Evolutionary conservation across 2,797 vertebrate genomes (phyloP), one percentile per base, ranked within the genome.

Genomic region (Chromis chromis): DNA sequence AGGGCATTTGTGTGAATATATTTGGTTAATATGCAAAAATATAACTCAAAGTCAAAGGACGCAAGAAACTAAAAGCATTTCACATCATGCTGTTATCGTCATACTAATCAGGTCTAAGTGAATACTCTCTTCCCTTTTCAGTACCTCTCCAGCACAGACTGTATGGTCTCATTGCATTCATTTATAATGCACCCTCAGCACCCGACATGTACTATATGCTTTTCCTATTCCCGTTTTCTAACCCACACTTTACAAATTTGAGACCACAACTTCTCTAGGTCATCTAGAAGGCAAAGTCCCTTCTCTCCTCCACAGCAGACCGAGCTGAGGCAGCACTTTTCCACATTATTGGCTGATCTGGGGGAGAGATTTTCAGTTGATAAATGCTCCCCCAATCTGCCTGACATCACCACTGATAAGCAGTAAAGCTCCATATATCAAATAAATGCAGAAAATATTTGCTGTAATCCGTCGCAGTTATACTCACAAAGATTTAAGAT

Each of bases 301-400:
- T n/a, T 49, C 58, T 54, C 55, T 72, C 28, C 22, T 17, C 16
- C 40, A 39, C 69, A 62, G 65, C 70, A 70, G 65, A 36, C 60
- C 53, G 40, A 66, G 78, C 82, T 76, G 78, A 86, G 55, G 49
- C 78, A 82, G 85, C 86, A 79, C 71, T 73, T 86, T 70, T 49
- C 39, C 59, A 73, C 70, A 69, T 70, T 74, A 80, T 76, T 65
- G 58, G 57, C 73, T 59, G 60, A 61, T 71, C 49, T 40, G 70
- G 50, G 49, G 39, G 27, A 36, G 40, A 42, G 42, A 3, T 49
- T 82, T 59, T 57, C 19, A 54, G 12, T 17, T 49, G 36, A 75
- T 76, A 64, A 76, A 82, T 66, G 64, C 59, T 49, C 60, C 21
- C 4, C 9, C 36, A 53, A 46, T 65, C 40, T 77, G 64, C 22